These are phyloP conservation scores for Pantherophis alleghaniensis DNA, from an alignment of 2,797 vertebrate species.

Conservation along the genomic window DNA sequence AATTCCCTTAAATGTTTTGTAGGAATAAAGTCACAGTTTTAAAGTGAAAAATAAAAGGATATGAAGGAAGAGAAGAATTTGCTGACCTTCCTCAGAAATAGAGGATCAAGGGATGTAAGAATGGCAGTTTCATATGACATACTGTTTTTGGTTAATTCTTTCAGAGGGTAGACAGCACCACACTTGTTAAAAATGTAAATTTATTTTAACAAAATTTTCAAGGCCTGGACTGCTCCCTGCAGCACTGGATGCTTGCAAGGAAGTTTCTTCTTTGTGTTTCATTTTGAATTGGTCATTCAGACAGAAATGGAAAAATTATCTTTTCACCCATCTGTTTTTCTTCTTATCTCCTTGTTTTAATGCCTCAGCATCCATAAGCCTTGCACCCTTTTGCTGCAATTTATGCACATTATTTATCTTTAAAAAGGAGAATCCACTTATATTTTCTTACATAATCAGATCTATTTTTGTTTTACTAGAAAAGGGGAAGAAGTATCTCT, in stretches of 20 bases:
- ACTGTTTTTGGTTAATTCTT: background rate
- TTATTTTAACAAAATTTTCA: background rate
- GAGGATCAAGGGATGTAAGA: background rate
- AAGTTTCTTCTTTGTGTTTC: background rate
- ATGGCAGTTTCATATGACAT: background rate
- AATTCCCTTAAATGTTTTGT: background rate
- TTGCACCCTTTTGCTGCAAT: background rate
- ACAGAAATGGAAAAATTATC: background rate
- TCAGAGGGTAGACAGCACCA: background rate
- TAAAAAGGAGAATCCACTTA: background rate
- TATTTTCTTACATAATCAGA: background rate
- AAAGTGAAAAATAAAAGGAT: background rate
- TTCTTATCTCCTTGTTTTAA: background rate
- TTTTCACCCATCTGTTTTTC: background rate
- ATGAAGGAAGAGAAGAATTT: background rate
- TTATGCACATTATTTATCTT: background rate
- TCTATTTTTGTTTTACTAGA: background rate
- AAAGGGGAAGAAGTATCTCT: background rate
- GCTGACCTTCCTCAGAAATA: background rate
- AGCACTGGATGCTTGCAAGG: background rate
- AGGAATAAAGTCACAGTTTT: background rate
- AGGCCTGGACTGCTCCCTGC: background rate
- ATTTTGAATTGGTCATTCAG: background rate
- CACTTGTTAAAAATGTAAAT: background rate
- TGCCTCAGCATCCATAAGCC: background rate